Conservation (phyloP, 2,113 vertebrate genomes). For the Phalacrocorax pelagicus region DNA sequence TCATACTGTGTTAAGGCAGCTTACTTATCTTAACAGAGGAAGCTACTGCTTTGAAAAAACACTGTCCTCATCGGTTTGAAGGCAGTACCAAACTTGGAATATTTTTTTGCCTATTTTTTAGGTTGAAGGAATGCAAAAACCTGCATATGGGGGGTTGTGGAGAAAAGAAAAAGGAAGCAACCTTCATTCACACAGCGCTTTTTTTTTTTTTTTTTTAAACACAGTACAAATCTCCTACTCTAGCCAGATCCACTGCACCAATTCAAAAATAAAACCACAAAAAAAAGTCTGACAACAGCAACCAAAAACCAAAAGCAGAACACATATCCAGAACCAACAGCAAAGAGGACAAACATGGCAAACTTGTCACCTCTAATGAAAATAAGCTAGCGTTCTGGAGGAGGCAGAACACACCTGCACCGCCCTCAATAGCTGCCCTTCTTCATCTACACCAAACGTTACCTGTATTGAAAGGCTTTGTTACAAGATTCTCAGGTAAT, state of each 20-base stretch:
- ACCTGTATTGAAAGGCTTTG: conserved; percentile 88
- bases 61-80: background rate
- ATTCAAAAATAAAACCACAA: background rate
- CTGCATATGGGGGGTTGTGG: background rate
- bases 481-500: conserved; percentile 74
- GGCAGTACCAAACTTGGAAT: background rate
- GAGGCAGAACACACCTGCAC: conserved; percentile 85
- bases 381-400: conserved; percentile 59
- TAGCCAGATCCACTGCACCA: conserved; percentile 58
- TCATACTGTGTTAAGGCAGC: conserved; percentile 28
- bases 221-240: conserved; percentile 35
- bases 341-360: conserved; percentile 61
- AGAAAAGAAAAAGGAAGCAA: conserved; percentile 23
- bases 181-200: conserved; percentile 29
- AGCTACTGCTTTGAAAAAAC: background rate
- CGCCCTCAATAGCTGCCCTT: conserved; percentile 80
- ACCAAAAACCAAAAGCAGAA: conserved; percentile 4
- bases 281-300: background rate
- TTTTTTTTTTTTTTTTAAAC: background rate
- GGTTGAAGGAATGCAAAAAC: background rate
- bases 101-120: background rate
- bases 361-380: conserved; percentile 74
- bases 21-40: background rate
- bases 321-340: conserved; percentile 16
- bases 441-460: conserved; percentile 93